Evolutionary conservation across 1,140 invertebrate species (phyloP).

Genomic region (Nasonia longicornis): DNA sequence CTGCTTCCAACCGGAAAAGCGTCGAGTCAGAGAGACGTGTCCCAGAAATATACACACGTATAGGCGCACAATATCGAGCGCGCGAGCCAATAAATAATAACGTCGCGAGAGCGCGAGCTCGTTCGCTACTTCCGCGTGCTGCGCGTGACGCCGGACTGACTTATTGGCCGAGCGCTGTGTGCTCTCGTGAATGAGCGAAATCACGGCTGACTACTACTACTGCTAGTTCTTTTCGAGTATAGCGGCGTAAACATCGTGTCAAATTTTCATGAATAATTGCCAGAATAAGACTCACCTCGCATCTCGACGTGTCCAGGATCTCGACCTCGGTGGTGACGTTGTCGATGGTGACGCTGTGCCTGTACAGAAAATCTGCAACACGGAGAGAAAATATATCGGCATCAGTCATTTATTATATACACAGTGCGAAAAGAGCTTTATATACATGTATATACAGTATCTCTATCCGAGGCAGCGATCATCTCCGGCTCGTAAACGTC

Average conservation of each 20-base stretch:
- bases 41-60: conserved; percentile 5
- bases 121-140: conserved; percentile 21
- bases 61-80: neutral
- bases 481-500: neutral
- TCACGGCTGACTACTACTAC: neutral
- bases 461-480: too few relatives aligned
- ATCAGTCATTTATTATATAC: neutral
- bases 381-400: conserved; percentile 35
- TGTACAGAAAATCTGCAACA: conserved; percentile 83
- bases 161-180: conserved; percentile 13
- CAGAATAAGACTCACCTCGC: conserved; percentile 75
- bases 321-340: conserved; percentile 83
- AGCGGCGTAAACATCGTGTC: neutral
- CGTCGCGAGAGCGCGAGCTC: neutral
- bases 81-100: conserved; percentile 40
- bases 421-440: neutral
- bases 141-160: conserved; percentile 33
- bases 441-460: too few relatives aligned
- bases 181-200: conserved; percentile 13
- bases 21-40: conserved; percentile 1
- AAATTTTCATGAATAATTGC: neutral
- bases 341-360: conserved; percentile 83
- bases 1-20: neutral
- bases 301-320: conserved; percentile 85
- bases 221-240: neutral